phyloP scores from a whole-genome alignment of 2,797 vertebrate genomes.

The Hoplostethus mediterraneus region DNA sequence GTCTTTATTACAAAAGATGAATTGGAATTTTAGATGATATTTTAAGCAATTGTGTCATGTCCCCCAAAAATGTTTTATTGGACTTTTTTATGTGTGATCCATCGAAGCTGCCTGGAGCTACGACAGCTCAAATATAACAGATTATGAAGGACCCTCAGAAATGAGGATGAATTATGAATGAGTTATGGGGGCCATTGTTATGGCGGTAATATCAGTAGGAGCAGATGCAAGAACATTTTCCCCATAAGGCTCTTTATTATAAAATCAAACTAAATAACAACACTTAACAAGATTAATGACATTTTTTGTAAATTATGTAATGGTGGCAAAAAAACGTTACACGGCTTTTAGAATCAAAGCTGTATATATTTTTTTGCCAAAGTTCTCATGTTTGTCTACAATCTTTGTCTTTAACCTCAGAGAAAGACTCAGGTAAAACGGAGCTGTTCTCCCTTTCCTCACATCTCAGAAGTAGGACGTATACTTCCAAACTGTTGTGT shows the following conservation, averaged over 20 bases:
- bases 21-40: constrained; percentile 27
- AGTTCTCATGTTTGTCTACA: too few relatives aligned
- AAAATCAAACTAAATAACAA: constrained; percentile 48
- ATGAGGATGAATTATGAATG: constrained; percentile 26
- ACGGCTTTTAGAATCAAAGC: constrained; percentile 48
- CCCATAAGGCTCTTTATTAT: constrained; percentile 40
- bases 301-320: constrained; percentile 48
- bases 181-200: background rate
- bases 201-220: background rate
- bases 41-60: constrained; percentile 36
- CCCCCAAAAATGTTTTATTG: constrained; percentile 6
- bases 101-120: constrained; percentile 18
- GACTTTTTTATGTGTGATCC: constrained; percentile 23
- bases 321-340: constrained; percentile 28
- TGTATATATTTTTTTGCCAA: too few relatives aligned
- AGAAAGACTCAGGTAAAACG: constrained; percentile 29
- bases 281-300: constrained; percentile 35
- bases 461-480: constrained; percentile 22
- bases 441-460: constrained; percentile 1
- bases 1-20: constrained; percentile 69
- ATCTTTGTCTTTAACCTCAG: background rate
- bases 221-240: constrained; percentile 19
- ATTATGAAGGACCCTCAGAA: background rate
- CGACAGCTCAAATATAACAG: constrained; percentile 10
- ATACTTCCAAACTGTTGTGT: background rate